Conservation (phyloP, 1,140 invertebrate genomes). For the Atopsyche davidsoni region DNA sequence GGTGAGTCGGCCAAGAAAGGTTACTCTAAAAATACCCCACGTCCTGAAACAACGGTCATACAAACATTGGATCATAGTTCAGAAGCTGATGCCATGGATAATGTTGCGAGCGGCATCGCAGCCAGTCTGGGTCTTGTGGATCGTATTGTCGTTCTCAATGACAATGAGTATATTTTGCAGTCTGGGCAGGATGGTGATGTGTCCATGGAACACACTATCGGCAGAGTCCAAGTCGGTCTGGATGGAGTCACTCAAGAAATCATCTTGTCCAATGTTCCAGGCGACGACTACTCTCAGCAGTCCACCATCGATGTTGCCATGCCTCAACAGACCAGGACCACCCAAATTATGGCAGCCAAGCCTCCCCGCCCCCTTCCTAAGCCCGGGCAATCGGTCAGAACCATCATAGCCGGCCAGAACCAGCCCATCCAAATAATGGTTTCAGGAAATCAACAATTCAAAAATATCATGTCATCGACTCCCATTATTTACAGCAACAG, state of each 20-base stretch:
- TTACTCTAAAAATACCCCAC: background rate
- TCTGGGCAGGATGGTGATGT: slow-evolving; percentile 34
- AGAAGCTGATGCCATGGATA: slow-evolving; percentile 50
- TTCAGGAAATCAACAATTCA: slow-evolving; percentile 46
- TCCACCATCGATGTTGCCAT: slow-evolving; percentile 7
- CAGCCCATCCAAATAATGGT: slow-evolving; percentile 46
- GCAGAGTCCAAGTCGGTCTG: slow-evolving; percentile 24
- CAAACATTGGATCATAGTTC: slow-evolving; percentile 41
- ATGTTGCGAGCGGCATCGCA: slow-evolving; percentile 51
- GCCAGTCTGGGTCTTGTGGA: slow-evolving; percentile 53
- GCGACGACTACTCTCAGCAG: slow-evolving; percentile 8
- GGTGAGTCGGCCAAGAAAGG: background rate
- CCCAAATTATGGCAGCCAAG: slow-evolving; percentile 15
- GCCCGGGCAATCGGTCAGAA: slow-evolving; percentile 1
- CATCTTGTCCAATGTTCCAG: slow-evolving; percentile 16
- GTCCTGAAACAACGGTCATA: too few relatives aligned
- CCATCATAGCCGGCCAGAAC: slow-evolving; percentile 28
- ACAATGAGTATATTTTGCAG: slow-evolving; percentile 48
- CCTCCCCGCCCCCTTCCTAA: slow-evolving; percentile 8
- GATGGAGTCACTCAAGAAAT: slow-evolving; percentile 12
- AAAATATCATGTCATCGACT: slow-evolving; percentile 40
- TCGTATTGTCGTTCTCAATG: slow-evolving; percentile 50
- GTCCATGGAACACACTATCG: slow-evolving; percentile 29
- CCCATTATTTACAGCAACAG: slow-evolving; percentile 34
- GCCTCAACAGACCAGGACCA: slow-evolving; percentile 2